Conservation (phyloP, 2,113 vertebrate species). For the Nestor notabilis region DNA sequence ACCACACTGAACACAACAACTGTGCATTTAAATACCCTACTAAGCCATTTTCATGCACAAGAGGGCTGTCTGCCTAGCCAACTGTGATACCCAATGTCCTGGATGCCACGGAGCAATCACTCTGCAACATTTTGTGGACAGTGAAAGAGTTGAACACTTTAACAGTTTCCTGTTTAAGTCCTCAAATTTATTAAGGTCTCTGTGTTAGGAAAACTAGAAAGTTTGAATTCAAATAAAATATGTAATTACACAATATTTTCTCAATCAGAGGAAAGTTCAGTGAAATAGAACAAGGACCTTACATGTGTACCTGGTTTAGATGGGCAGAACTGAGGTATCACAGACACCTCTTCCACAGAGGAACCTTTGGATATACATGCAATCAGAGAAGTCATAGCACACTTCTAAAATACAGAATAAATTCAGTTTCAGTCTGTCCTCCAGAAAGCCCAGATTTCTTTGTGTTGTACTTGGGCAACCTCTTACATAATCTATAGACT, state of each 20-base stretch:
- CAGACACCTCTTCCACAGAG: rapidly evolving
- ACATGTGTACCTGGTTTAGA: rapidly evolving
- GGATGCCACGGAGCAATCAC: neutral
- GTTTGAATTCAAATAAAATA: neutral
- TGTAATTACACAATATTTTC: neutral
- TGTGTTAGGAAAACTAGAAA: neutral
- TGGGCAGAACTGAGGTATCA: neutral
- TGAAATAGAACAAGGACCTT: neutral
- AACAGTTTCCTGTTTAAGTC: neutral
- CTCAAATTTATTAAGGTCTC: neutral
- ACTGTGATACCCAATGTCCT: neutral
- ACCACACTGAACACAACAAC: neutral
- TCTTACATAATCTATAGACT: neutral
- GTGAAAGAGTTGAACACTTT: neutral
- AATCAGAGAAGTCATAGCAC: neutral
- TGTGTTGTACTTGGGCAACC: neutral
- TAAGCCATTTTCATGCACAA: neutral
- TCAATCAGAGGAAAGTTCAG: neutral
- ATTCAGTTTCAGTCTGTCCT: neutral
- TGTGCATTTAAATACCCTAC: neutral
- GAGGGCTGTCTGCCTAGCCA: neutral
- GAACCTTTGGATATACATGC: neutral
- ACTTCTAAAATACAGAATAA: neutral
- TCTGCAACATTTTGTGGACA: neutral
- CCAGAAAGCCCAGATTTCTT: neutral